Evolutionary conservation across 2,113 vertebrate species (phyloP).

Genomic region (Apodemus speciosus): DNA sequence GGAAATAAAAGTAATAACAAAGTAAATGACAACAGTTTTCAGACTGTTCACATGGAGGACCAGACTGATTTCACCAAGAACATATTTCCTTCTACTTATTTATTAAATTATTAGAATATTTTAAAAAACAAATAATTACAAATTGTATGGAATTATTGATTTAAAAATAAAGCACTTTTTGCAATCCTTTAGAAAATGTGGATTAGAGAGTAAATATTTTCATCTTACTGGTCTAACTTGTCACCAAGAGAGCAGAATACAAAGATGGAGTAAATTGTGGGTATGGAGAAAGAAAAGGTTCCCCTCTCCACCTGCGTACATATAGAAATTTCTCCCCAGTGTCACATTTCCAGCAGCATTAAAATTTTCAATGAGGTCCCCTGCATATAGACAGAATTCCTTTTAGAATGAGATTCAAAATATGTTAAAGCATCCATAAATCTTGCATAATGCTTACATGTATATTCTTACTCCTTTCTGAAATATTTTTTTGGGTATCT

Average conservation of each 20-base stretch:
- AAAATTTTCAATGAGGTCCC: not conserved
- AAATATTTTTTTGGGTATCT: not conserved
- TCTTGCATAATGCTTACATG: not conserved
- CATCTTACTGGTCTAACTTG: not conserved
- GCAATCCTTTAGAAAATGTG: not conserved
- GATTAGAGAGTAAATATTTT: not conserved
- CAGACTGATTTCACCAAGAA: not conserved
- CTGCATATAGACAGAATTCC: not conserved
- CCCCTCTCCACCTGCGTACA: too few relatives aligned
- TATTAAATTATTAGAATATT: not conserved
- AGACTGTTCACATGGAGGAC: not conserved
- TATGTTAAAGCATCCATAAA: not conserved
- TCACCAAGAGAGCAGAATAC: not conserved
- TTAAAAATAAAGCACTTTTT: not conserved
- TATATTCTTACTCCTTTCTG: not conserved
- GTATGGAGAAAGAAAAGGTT: not conserved
- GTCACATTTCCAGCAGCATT: not conserved
- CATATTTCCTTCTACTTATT: not conserved
- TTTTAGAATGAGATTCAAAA: not conserved
- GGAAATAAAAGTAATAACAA: not conserved
- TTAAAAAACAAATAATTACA: not conserved
- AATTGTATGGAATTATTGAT: not conserved
- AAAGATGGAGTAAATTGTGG: not conserved
- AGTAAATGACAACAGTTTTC: not conserved
- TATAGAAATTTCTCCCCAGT: not conserved